These are phyloP conservation scores for Apis cerana DNA, from an alignment of 1,140 invertebrate genomes.

Conservation along the genomic window DNA sequence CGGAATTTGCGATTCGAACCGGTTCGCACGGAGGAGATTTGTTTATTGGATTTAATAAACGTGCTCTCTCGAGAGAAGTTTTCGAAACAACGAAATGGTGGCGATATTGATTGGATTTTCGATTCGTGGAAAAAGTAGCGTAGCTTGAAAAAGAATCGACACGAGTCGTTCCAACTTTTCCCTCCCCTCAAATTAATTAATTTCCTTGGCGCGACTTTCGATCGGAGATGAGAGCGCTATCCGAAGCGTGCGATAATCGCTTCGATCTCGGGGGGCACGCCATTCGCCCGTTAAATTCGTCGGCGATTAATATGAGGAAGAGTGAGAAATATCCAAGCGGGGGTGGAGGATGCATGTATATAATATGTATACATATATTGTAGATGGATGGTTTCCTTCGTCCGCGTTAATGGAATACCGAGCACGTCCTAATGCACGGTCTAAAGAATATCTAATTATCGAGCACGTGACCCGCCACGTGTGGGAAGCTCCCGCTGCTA, in stretches of 20 bases:
- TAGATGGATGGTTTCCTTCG: constrained; percentile 12
- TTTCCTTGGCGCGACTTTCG: constrained; percentile 43
- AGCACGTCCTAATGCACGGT: constrained; percentile 72
- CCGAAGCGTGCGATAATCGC: constrained; percentile 61
- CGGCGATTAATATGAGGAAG: constrained; percentile 70
- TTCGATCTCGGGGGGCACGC: constrained; percentile 61
- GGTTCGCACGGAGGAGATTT: not conserved
- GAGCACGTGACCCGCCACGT: constrained; percentile 79
- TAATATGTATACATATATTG: not conserved
- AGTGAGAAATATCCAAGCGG: constrained; percentile 1
- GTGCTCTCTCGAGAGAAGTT: not conserved
- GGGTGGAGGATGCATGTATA: not conserved
- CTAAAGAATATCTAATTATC: constrained; percentile 81
- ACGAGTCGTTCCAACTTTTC: constrained; percentile 6
- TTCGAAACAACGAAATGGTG: not conserved
- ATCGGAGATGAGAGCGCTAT: constrained; percentile 41
- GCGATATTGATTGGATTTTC: not conserved
- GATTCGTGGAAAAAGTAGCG: too few relatives aligned
- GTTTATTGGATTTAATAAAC: not conserved
- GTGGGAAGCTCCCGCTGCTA: constrained; percentile 77
- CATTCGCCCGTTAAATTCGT: constrained; percentile 75
- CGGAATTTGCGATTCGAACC: constrained; percentile 6
- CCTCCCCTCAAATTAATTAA: constrained; percentile 29
- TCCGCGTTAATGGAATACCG: constrained; percentile 66
- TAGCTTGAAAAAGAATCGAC: constrained; percentile 8